Evolutionary conservation across 23 tunicate species (phyloP), one percentile per base, ranked within the genome.

Genomic region (Clavelina lepadiformis): DNA sequence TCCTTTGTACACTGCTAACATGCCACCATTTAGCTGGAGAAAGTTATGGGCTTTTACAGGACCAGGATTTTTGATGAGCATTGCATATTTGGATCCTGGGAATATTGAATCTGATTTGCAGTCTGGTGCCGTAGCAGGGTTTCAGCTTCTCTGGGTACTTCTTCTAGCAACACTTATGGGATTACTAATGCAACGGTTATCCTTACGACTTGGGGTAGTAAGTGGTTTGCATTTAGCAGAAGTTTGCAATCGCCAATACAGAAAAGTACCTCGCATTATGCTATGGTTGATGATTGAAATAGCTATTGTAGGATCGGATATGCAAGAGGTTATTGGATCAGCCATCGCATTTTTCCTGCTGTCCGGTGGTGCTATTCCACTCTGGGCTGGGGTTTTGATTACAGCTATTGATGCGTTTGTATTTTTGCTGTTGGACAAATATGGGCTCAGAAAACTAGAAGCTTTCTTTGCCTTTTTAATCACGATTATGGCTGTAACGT

Each of bases 251-350:
- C 31, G 63, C 46, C 80, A 75, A 24, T 89, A 89, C 68, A 59
- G 58, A 28, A 82, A 82, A 62, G 52, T 63, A 21, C 75, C 91
- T 1, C 37, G 97, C 33, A 69, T 89, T 21, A 54, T 75, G 6
- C 51, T 89, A 29, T 89, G 97, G 97, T 33, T 89, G n/a, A 81
- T 75, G 91, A 82, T 89, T 44, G 97, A 89, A 63, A 63, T 89
- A 21, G 97, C 97, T 1, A 89, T 89, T 65, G 65, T 89, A 52
- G 97, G 97, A 2, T 67, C 83, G 3, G 97, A 89, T 54, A 89
- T 89, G 97, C 97, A 89, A 89, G 97, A 89, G 70, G 97, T 89
- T 2, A 89, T 89, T 38, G 97, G 97, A 4, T 69, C 97, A n/a
- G 97, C 97, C 3, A 89, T 78, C 44, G 97, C 97, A n/a, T 89